These are phyloP conservation scores for Alectura lathami DNA, from an alignment of 2,113 vertebrate genomes.

Conservation along the genomic window DNA sequence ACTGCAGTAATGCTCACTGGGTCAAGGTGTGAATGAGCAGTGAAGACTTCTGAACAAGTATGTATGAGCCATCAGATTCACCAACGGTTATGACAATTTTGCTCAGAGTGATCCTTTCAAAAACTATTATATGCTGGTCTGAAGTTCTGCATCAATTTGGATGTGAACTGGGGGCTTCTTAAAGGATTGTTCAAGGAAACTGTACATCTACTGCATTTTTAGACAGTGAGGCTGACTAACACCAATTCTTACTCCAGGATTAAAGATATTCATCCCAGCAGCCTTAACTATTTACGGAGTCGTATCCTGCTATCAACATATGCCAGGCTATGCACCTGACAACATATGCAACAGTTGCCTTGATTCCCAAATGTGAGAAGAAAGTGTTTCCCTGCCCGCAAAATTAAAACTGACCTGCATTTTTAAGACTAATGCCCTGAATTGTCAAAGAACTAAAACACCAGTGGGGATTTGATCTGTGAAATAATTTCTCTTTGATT, in stretches of 20 bases:
- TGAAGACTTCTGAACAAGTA: neutral
- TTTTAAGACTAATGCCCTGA: neutral
- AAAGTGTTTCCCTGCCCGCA: neutral
- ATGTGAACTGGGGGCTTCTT: neutral
- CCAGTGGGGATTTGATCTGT: neutral
- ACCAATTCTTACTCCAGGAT: neutral
- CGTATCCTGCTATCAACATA: neutral
- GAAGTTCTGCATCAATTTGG: neutral
- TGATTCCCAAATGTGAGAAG: neutral
- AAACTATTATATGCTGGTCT: neutral
- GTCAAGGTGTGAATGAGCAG: accelerated
- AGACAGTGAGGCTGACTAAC: neutral
- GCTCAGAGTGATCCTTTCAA: neutral
- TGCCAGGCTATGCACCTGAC: neutral
- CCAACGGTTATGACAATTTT: neutral
- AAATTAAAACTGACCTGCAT: neutral
- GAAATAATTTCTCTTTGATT: neutral
- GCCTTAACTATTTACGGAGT: neutral
- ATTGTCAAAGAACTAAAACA: neutral
- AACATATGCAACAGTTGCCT: neutral
- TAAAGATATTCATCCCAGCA: neutral
- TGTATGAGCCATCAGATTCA: neutral
- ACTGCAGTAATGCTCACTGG: neutral
- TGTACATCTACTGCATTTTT: neutral
- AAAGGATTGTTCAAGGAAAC: neutral